Conservation (phyloP, 2,113 vertebrate species). For the Triplophysa dalaica region DNA sequence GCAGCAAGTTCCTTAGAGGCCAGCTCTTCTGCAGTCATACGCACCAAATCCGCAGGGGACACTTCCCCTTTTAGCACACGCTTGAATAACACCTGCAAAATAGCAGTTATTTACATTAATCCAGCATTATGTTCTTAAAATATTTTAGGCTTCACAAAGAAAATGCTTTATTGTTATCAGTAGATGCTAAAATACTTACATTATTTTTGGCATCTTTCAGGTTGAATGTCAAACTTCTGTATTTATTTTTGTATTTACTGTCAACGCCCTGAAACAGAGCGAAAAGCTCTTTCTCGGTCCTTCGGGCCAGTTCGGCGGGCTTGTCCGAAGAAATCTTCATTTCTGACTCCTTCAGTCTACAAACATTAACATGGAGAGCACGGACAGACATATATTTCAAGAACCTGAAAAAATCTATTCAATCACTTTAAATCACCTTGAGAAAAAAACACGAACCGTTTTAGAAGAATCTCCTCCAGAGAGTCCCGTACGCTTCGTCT, state of each 20-base stretch:
- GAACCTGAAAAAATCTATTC: background rate
- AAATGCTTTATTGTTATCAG: background rate
- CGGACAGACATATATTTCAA: too few species aligned
- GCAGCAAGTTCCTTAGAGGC: constrained; percentile 97
- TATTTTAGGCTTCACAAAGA: background rate
- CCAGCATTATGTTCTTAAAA: background rate
- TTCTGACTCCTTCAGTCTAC: constrained; percentile 88
- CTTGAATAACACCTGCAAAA: constrained; percentile 87
- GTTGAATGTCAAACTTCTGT: constrained; percentile 97
- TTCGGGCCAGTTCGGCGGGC: constrained; percentile 88
- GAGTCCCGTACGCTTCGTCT: constrained; percentile 92
- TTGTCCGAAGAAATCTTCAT: constrained; percentile 88
- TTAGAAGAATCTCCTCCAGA: constrained; percentile 91
- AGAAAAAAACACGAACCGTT: constrained; percentile 74
- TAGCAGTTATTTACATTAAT: background rate
- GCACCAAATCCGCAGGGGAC: constrained; percentile 90
- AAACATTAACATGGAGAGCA: constrained; percentile 21
- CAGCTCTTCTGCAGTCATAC: constrained; percentile 96
- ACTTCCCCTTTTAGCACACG: constrained; percentile 95
- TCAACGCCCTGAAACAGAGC: constrained; percentile 95
- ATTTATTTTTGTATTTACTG: constrained; percentile 98
- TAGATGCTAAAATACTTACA: constrained; percentile 71
- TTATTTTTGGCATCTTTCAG: constrained; percentile 97
- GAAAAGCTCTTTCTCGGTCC: constrained; percentile 92
- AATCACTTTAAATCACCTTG: background rate